Base-by-base conservation (phyloP, 2,113 vertebrate species). In the Pleuronectes platessa region DNA sequence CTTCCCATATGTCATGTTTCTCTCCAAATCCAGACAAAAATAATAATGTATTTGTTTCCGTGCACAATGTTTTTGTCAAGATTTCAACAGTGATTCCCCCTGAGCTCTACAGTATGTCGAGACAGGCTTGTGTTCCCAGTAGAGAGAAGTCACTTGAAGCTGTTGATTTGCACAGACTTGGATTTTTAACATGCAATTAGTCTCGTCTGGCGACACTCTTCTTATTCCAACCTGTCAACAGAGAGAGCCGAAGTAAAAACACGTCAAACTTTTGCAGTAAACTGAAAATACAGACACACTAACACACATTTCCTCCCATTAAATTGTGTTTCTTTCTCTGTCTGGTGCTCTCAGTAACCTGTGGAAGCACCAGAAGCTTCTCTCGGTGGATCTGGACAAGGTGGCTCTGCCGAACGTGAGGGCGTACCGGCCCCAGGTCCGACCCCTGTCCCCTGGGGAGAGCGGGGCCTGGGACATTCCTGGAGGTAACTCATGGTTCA, bases 381-480 rank as follows among this genome's bases (percentile, higher is more conserved):
- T 99, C 62, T 97, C 98, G 1, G 97, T 99, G 51, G 97, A 99
- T 90, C 91, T 98, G 79, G 98, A 99, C 90, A 98, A 98, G 89
- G 96, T 98, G 91, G 96, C 92, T 54, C 88, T 99, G 65, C 98
- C 98, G 58, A 98, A 96, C 65, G 94, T 97, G 63, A 96, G 95
- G 70, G 91, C 96, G 2, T 97, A 96, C 87, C 96, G 97, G 14
- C 98, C 98, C 76, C 98, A 99, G 93, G 98, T 99, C 86, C 93
- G 98, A 74, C 98, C 98, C 1, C 74, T 99, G 85, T 99, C 97
- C 27, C 98, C 98, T 0, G 98, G 98, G 79, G 98, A 99, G 90
- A 99, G 98, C 4, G 95, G 97, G 20, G 97, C 98, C 1, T 99
- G 98, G 98, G 97, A 99, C 92, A 98, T 99, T 82, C 98, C 98